Evolutionary conservation across 2,113 vertebrate species (phyloP), one percentile per base, ranked within the genome.

Genomic region (Lota lota): DNA sequence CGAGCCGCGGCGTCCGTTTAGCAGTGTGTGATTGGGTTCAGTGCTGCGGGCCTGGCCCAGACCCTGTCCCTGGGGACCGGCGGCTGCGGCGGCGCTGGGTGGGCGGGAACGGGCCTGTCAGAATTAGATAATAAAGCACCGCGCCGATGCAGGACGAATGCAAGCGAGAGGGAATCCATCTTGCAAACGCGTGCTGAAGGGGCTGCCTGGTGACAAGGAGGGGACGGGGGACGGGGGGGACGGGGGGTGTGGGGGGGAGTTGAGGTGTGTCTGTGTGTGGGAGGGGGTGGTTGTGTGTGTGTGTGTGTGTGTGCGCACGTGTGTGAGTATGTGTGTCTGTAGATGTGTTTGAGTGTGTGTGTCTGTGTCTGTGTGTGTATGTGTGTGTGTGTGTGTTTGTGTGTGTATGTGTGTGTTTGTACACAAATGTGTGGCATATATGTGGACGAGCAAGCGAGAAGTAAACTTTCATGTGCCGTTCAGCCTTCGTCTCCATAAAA

Each of bases 51-150:
- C 87, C 87, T 88, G 87, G 83, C 89, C 85, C 80, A 80, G 87
- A 75, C 83, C 74, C 36, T 11, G 87, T 91, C 89, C 90, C 89
- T 84, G 86, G 85, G 89, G 90, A 72, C 78, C 79, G 64, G 81
- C 87, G 85, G 79, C 82, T 64, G 69, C 67, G 74, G 83, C 72
- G 87, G 83, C 69, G 88, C 85, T 73, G 76, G 66, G 85, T 89
- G 88, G 90, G 91, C 82, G 88, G 90, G 81, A 81, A 11, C 84
- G 36, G 63, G 56, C 74, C 91, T 92, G 90, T 92, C 90, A 93
- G 87, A 91, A 90, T 89, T 82, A 90, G 90, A 92, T 92, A 92
- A 92, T 92, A 92, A 92, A 92, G 90, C 88, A 90, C 83, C 81
- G 61, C 69, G 73, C 86, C 66, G 78, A 85, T 83, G 81, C 85